Evolutionary conservation across 2,113 vertebrate species (phyloP).

Genomic region (Anthoscopus minutus): DNA sequence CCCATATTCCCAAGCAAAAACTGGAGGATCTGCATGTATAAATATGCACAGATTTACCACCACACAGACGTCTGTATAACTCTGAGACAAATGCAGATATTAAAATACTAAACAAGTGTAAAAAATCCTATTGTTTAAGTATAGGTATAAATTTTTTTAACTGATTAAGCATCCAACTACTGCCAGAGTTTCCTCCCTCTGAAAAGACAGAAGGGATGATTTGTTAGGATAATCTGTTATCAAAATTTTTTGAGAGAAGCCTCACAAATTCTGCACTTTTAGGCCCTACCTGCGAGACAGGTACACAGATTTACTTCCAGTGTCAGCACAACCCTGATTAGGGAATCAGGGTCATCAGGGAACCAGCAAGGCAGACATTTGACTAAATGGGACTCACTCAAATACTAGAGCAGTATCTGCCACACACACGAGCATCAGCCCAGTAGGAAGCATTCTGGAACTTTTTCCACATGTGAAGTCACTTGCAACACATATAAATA

Average conservation of each 20-base stretch:
- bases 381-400: neutral
- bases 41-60: neutral
- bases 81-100: neutral
- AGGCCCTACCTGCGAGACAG: neutral
- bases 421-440: accelerated
- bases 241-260: neutral
- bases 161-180: neutral
- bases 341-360: neutral
- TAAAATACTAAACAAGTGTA: neutral
- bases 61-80: neutral
- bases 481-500: neutral
- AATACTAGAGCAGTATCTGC: neutral
- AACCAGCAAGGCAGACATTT: neutral
- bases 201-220: neutral
- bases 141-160: neutral
- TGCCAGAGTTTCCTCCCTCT: neutral
- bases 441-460: neutral
- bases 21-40: neutral
- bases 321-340: too few relatives aligned
- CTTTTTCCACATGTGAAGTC: neutral
- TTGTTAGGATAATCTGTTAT: neutral
- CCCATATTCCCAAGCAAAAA: neutral
- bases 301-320: neutral
- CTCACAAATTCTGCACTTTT: neutral
- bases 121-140: neutral